These are phyloP conservation scores for Sciaenops ocellatus DNA, from an alignment of 2,797 vertebrate genomes.

Conservation along the genomic window DNA sequence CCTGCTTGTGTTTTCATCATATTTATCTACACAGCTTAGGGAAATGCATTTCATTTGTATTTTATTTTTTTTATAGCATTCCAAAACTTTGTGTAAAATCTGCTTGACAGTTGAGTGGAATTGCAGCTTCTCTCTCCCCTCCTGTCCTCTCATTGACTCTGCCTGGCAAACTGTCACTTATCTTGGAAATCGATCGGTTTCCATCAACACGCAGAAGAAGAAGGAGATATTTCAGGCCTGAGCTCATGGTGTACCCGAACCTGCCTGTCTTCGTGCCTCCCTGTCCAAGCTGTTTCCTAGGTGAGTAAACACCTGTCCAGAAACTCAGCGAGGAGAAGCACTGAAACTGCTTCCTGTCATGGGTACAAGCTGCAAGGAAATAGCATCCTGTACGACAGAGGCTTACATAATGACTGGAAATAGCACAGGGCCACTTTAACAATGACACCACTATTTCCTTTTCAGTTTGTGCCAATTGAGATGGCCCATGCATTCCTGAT, in stretches of 20 bases:
- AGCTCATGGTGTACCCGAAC: conserved; percentile 51
- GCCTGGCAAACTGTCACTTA: conserved; percentile 52
- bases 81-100: background rate
- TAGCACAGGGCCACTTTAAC: conserved; percentile 32
- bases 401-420: conserved; percentile 63
- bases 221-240: conserved; percentile 57
- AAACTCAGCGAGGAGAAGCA: conserved; percentile 7
- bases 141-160: conserved; percentile 2
- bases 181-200: conserved; percentile 58
- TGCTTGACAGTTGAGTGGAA: background rate
- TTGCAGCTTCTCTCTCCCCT: background rate
- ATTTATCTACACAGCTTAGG: background rate
- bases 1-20: background rate
- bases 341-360: conserved; percentile 38
- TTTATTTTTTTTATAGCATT: background rate
- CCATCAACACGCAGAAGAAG: conserved; percentile 50
- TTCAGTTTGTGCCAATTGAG: background rate
- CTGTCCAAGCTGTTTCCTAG: conserved; percentile 35
- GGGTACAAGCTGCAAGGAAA: conserved; percentile 43
- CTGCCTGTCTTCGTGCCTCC: conserved; percentile 21
- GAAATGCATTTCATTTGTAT: background rate
- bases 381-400: conserved; percentile 16
- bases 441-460: conserved; percentile 45
- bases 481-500: background rate
- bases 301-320: conserved; percentile 60